phyloP scores from a whole-genome alignment of 1,140 invertebrate genomes.

The Drosophila carrolli region DNA sequence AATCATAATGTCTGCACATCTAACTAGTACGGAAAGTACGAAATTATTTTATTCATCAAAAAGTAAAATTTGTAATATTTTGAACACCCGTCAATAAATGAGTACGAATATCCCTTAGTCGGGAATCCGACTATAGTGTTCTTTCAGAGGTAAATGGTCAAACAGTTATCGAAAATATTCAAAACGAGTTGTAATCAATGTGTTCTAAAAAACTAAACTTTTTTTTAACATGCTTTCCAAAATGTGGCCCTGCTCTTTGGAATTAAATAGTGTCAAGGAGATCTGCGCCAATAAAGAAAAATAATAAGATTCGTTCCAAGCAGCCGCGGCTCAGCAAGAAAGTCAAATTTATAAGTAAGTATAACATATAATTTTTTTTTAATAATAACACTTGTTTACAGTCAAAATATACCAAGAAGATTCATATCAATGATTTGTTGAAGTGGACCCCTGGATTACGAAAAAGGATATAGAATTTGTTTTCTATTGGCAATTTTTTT shows the following conservation, averaged over 20 bases:
- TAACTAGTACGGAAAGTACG: too few relatives aligned
- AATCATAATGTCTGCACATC: too few relatives aligned
- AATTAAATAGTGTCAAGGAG: slow-evolving; percentile 85
- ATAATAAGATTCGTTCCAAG: slow-evolving; percentile 88
- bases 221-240: slow-evolving; percentile 22
- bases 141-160: background rate
- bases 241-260: slow-evolving; percentile 10
- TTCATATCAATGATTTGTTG: too few relatives aligned
- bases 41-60: too few relatives aligned
- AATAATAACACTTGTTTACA: background rate
- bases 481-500: too few relatives aligned
- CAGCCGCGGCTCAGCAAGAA: slow-evolving; percentile 92
- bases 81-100: too few relatives aligned
- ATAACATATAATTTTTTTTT: slow-evolving; percentile 34
- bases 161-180: slow-evolving; percentile 10
- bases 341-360: slow-evolving; percentile 95
- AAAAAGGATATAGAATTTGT: too few relatives aligned
- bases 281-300: slow-evolving; percentile 91
- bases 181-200: background rate
- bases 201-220: slow-evolving; percentile 6
- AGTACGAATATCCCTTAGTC: too few relatives aligned
- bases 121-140: too few relatives aligned
- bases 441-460: too few relatives aligned
- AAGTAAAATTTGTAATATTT: too few relatives aligned
- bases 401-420: too few relatives aligned